phyloP scores from a whole-genome alignment of 2,888 invertebrate genomes.

The Marronus borbonicus region DNA sequence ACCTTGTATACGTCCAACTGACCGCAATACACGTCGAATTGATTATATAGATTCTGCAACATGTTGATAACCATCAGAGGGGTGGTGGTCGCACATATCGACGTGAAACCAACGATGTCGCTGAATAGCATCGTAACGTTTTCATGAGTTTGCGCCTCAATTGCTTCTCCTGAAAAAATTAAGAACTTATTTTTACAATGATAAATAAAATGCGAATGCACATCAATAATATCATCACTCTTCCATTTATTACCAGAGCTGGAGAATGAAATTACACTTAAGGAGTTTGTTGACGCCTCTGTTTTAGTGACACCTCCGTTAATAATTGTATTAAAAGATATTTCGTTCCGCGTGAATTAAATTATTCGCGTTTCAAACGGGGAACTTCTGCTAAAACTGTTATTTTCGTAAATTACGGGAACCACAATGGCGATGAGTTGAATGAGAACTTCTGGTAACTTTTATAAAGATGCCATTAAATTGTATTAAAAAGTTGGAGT shows the following conservation, averaged over 20 bases:
- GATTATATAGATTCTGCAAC: conserved; percentile 93
- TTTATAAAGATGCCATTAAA: conserved; percentile 7
- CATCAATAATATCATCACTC: not conserved
- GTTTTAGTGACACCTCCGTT: not conserved
- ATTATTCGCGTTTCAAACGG: not conserved
- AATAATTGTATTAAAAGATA: not conserved
- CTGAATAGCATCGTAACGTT: conserved; percentile 97
- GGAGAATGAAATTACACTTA: too few relatives aligned
- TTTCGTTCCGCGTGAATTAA: not conserved
- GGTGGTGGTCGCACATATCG: conserved; percentile 94
- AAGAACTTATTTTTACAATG: not conserved
- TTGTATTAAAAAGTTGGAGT: conserved; percentile 29
- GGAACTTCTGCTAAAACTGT: not conserved
- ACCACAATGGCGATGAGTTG: not conserved
- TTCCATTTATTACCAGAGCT: too few relatives aligned
- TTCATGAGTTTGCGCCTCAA: conserved; percentile 94
- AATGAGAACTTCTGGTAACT: conserved; percentile 22
- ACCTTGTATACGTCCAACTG: conserved; percentile 96
- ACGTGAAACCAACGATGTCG: conserved; percentile 96
- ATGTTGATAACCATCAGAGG: conserved; percentile 97
- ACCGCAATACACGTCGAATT: conserved; percentile 94
- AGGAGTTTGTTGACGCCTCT: not conserved
- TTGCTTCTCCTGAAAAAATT: conserved; percentile 80
- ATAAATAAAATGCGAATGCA: not conserved
- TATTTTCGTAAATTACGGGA: conserved; percentile 9